phyloP scores from a whole-genome alignment of 2,888 invertebrate species.

The Digitonthophagus gazella region DNA sequence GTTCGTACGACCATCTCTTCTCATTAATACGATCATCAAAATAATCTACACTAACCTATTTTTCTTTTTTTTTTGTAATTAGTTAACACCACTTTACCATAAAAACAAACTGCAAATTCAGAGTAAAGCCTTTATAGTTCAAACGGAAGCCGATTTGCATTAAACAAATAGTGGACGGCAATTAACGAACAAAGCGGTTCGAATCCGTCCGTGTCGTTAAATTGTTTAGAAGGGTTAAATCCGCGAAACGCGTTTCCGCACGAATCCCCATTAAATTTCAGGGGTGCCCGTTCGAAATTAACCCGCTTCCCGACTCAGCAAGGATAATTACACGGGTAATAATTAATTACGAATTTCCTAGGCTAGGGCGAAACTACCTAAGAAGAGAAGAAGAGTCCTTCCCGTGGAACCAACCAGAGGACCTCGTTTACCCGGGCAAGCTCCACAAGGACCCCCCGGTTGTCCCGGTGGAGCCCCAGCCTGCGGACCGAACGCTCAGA shows the following conservation, averaged over 20 bases:
- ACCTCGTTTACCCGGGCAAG: constrained; percentile 57
- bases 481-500: constrained; percentile 61
- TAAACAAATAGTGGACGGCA: no score
- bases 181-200: no score
- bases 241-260: background rate
- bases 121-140: no score
- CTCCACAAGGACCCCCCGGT: constrained; percentile 40
- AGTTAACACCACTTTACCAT: no score
- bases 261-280: background rate
- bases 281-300: background rate
- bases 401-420: constrained; percentile 90
- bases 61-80: no score
- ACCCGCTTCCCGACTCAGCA: background rate
- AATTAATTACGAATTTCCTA: constrained; percentile 49
- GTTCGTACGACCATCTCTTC: no score
- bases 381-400: constrained; percentile 93
- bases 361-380: constrained; percentile 97
- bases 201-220: no score
- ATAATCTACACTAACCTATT: no score
- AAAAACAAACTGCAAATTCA: no score
- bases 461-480: constrained; percentile 51
- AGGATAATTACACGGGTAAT: background rate
- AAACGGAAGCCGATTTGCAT: no score
- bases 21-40: no score
- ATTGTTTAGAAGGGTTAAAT: no score